phyloP scores from a whole-genome alignment of 2,888 invertebrate genomes.

The Drosophila dives region DNA sequence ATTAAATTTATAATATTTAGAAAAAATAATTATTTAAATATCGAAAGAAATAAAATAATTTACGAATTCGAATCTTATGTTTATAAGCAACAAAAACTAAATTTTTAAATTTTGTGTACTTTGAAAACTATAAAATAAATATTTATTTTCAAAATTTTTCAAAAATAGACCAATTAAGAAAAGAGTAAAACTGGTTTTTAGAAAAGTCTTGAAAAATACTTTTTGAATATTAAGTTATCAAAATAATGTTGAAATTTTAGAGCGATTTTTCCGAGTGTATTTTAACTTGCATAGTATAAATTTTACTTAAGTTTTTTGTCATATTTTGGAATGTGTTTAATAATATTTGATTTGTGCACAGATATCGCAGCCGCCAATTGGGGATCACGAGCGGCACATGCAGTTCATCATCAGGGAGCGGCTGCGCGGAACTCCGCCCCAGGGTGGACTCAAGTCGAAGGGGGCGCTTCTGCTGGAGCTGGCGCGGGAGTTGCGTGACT shows the following conservation, averaged over 20 bases:
- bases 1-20: neutral
- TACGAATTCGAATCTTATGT: neutral
- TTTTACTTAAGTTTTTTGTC: fast-evolving
- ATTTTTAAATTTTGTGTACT: too few species aligned
- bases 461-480: slow-evolving; percentile 94
- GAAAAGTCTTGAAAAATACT: neutral
- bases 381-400: slow-evolving; percentile 93
- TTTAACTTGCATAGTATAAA: neutral
- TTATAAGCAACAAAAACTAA: too few species aligned
- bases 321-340: neutral
- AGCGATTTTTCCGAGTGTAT: neutral
- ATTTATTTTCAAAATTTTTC: too few species aligned
- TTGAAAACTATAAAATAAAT: too few species aligned
- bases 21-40: neutral
- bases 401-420: slow-evolving; percentile 94
- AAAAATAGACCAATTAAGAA: too few species aligned
- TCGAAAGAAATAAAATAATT: neutral
- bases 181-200: neutral
- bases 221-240: neutral
- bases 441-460: slow-evolving; percentile 89
- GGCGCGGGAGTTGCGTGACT: slow-evolving; percentile 92
- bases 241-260: neutral
- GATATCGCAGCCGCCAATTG: slow-evolving; percentile 92
- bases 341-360: slow-evolving; percentile 70
- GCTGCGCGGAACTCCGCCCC: slow-evolving; percentile 91